Evolutionary conservation across 2,113 vertebrate species (phyloP), one percentile per base, ranked within the genome.

Genomic region (Crotalus tigris): DNA sequence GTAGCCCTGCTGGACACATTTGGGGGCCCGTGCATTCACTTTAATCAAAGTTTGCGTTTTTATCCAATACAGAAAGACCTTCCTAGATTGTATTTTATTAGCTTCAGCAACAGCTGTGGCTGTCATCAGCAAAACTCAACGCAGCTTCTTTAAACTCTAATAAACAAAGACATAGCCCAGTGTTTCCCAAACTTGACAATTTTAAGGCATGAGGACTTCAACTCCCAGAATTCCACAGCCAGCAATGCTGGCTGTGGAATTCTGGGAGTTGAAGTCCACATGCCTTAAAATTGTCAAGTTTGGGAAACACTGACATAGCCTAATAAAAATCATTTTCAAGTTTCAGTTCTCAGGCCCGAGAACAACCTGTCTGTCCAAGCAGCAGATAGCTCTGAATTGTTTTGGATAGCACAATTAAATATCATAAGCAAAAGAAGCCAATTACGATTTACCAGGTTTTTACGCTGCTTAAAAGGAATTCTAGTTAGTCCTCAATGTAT

Each of bases 1-100:
- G 29, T 75, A 5, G 46, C 10, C 29, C 3, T 8, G 10, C 5
- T n/a, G 1, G 4, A 4, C 5, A 9, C 19, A 11, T 3, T 1
- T 13, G 13, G 29, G 54, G 75, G 17, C 12, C 9, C 10, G 2
- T 33, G 26, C 89, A 51, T 53, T 19, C 15, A 59, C 61, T 89
- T 58, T 59, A 24, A 58, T 44, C n/a, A 29, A 24, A 3, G 44
- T 89, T 11, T 26, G 44, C 59, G 5, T 29, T 89, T 10, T 46
- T 44, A 64, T 26, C 58, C 17, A n/a, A 49, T 15, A 3, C 89
- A 90, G 13, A 13, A 12, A 88, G 26, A 89, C 19, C 3, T 89
- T 57, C 54, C 51, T 87, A 1, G 46, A 33, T 90, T 44, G 15
- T 75, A n/a, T 54, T 81, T 24, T 54, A 29, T 53, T 61, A 51